Conservation (phyloP, 2,888 invertebrate species). For the Folsomia manolachei region DNA sequence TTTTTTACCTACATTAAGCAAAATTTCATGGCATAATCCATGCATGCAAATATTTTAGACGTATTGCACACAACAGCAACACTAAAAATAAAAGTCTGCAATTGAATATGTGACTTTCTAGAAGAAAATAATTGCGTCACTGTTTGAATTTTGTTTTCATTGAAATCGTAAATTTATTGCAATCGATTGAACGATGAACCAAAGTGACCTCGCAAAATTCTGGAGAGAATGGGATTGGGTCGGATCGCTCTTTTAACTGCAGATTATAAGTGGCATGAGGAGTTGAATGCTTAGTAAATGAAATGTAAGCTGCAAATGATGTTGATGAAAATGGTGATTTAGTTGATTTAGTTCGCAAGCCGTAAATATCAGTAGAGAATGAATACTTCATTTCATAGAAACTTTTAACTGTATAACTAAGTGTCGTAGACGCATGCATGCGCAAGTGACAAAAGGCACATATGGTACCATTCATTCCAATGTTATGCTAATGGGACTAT, state of each 20-base stretch:
- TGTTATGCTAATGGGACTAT: conserved; percentile 10
- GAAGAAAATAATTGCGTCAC: no score
- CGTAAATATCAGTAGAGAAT: not conserved
- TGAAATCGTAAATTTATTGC: not conserved
- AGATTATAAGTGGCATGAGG: no score
- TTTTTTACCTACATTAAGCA: no score
- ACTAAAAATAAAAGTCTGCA: no score
- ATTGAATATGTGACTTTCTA: no score
- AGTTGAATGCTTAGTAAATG: no score
- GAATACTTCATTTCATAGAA: no score
- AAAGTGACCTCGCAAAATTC: not conserved
- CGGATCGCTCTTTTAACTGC: not conserved
- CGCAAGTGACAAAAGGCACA: conserved; percentile 10
- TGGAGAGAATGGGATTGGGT: not conserved
- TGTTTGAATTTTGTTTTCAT: not conserved
- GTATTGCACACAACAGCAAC: no score
- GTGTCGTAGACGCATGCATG: no score
- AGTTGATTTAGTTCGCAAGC: no score
- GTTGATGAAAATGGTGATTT: not conserved
- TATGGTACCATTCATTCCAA: not conserved
- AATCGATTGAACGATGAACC: not conserved
- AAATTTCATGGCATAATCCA: no score
- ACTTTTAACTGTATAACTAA: not conserved
- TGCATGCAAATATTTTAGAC: no score
- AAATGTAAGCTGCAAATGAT: not conserved